Evolutionary conservation across 2,888 invertebrate genomes (phyloP), one percentile per base, ranked within the genome.

Genomic region (Deroplatys truncata): DNA sequence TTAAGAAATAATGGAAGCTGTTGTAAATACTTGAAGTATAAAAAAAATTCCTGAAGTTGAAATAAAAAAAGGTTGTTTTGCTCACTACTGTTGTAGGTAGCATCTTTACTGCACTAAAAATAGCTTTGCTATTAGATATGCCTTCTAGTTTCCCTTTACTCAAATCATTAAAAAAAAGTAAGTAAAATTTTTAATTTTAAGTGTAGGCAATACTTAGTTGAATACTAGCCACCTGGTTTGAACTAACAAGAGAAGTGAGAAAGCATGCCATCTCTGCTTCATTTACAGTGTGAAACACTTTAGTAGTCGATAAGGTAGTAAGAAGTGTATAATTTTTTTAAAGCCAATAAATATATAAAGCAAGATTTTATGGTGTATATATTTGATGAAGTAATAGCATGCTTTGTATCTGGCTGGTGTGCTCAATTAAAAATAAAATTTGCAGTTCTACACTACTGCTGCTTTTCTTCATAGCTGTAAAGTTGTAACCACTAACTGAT

Each of bases 191-290:
- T 43, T 43, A 43, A 13, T 16, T 72, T 5, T 20, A 72, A 72
- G 0, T 20, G 56, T 72, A 72, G 56, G 7, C 43, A 72, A 25
- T 72, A 20, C 20, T 72, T 72, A 56, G 56, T 56, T 56, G 16
- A 16, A 20, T 56, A 29, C 28, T 84, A 90, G 49, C 89, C 86
- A 90, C 86, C 86, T 72, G 16, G 25, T 72, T 20, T 72, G 56
- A 72, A 72, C 56, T 72, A 72, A 72, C 56, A 72, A 72, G 13
- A 72, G 56, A 72, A 20, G 25, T 72, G 4, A 72, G 56, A 72
- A 4, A 20, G 56, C 56, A 72, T 72, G 56, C 56, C 25, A 20
- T 72, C 56, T 20, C 56, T 56, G 15, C 56, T 72, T 72, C 56
- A 72, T 20, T 56, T 56, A 56, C 15, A 72, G 7, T 20, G 56